Percentiles rank a stretch among this genome's conserved stretches.
phyloP scores from a whole-genome alignment of 2,888 invertebrate species.

The Embidobia sp. region DNA sequence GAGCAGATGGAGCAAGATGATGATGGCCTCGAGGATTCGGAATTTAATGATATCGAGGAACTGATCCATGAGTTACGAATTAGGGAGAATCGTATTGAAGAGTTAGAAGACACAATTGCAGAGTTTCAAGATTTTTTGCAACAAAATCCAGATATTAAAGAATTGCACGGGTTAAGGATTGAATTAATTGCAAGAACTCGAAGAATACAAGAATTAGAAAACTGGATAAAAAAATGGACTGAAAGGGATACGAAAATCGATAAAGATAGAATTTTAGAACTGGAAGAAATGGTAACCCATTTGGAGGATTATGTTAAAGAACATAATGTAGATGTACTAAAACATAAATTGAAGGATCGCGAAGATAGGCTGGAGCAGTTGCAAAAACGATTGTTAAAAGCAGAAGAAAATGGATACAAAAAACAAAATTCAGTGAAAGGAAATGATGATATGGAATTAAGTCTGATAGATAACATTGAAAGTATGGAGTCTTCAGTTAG shows the following conservation, averaged over 20 bases:
- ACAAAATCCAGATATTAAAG: slow-evolving; percentile 81
- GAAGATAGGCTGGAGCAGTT: slow-evolving; percentile 75
- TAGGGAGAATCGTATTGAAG: slow-evolving; percentile 84
- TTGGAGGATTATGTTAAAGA: slow-evolving; percentile 76
- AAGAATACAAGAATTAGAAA: slow-evolving; percentile 78
- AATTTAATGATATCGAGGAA: slow-evolving; percentile 83
- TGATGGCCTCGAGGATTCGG: slow-evolving; percentile 72
- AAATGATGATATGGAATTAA: slow-evolving; percentile 8
- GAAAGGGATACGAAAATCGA: slow-evolving; percentile 79
- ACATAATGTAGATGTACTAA: slow-evolving; percentile 74
- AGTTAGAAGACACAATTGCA: slow-evolving; percentile 87
- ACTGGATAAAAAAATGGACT: slow-evolving; percentile 84
- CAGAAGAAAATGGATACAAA: slow-evolving; percentile 29
- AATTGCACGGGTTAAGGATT: slow-evolving; percentile 75
- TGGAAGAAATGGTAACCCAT: slow-evolving; percentile 76
- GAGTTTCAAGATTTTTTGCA: slow-evolving; percentile 83
- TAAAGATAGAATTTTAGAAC: slow-evolving; percentile 72
- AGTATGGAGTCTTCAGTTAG: slow-evolving; percentile 32
- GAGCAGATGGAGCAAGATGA: slow-evolving; percentile 83
- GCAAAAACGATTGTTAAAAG: slow-evolving; percentile 64
- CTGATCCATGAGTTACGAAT: slow-evolving; percentile 83
- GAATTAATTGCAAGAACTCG: slow-evolving; percentile 68
- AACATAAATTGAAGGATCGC: slow-evolving; percentile 74
- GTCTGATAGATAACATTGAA: slow-evolving; percentile 16
- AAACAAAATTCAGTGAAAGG: slow-evolving; percentile 3